Percentiles rank a stretch among this genome's conserved stretches.
phyloP scores from a whole-genome alignment of 2,113 vertebrate species.

The Oplegnathus fasciatus region DNA sequence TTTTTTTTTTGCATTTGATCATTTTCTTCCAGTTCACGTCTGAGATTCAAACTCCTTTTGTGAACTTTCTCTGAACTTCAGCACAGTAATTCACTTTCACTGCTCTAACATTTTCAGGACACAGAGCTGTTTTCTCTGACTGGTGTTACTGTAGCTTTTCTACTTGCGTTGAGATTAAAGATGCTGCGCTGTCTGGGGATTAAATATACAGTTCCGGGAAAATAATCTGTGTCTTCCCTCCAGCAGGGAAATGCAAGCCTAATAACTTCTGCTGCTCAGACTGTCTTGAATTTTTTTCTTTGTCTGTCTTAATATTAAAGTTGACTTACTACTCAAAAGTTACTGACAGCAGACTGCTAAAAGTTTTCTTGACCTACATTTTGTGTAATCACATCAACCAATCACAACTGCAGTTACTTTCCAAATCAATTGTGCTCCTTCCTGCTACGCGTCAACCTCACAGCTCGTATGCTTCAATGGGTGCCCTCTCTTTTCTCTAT shows the following conservation, averaged over 20 bases:
- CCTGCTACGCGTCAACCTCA: not conserved
- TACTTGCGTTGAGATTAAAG: slow-evolving; percentile 29
- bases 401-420: slow-evolving; percentile 16
- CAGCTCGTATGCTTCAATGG: slow-evolving; percentile 25
- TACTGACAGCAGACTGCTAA: not conserved
- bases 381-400: slow-evolving; percentile 30
- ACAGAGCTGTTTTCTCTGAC: slow-evolving; percentile 13
- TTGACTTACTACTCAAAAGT: not conserved
- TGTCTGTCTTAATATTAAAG: slow-evolving; percentile 8
- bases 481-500: not conserved
- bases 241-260: not conserved
- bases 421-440: not conserved
- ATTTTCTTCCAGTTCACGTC: not conserved
- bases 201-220: slow-evolving; percentile 9
- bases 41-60: not conserved
- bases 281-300: slow-evolving; percentile 11
- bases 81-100: not conserved
- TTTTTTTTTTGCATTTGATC: not conserved
- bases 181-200: not conserved
- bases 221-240: slow-evolving; percentile 5
- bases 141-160: slow-evolving; percentile 29
- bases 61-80: slow-evolving; percentile 29
- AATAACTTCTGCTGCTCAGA: not conserved
- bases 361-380: not conserved
- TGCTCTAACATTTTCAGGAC: slow-evolving; percentile 7